Conservation (phyloP, 1,140 invertebrate genomes). For the Drosophila suzukii region DNA sequence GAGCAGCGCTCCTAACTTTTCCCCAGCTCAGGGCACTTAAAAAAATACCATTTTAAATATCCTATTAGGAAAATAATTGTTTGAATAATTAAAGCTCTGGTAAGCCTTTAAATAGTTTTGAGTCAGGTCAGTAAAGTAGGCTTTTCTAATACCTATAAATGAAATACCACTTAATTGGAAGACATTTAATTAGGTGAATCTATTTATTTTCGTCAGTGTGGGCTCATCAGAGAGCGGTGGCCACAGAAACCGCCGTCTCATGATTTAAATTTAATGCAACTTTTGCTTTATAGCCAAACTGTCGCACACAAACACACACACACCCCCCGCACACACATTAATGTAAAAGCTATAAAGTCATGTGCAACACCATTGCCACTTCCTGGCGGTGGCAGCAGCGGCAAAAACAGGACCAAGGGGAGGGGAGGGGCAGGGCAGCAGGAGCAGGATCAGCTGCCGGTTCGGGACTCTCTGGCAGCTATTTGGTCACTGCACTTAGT, state of each 20-base stretch:
- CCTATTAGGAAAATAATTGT: too few relatives aligned
- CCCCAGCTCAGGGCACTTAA: constrained; percentile 26
- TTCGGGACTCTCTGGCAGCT: constrained; percentile 56
- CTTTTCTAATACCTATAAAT: neutral
- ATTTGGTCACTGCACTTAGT: constrained; percentile 80
- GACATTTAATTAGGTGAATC: neutral
- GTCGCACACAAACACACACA: constrained; percentile 26
- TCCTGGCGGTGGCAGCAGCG: constrained; percentile 46
- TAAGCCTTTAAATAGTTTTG: neutral
- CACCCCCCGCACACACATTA: constrained; percentile 22
- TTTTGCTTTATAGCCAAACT: constrained; percentile 65
- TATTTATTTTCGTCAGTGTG: constrained; percentile 18
- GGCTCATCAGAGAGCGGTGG: constrained; percentile 20
- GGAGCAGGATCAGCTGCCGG: constrained; percentile 22
- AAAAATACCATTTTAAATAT: neutral
- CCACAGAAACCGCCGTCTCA: constrained; percentile 66
- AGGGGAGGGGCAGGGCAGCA: constrained; percentile 15
- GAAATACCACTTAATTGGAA: too few relatives aligned
- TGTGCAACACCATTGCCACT: constrained; percentile 69
- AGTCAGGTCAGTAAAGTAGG: neutral
- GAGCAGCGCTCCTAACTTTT: constrained; percentile 54
- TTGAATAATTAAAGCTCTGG: neutral
- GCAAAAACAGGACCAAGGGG: constrained; percentile 12
- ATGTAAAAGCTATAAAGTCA: constrained; percentile 73
- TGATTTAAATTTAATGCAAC: constrained; percentile 78